Base-by-base conservation (phyloP, 2,888 invertebrate genomes). In the Margaritifera margaritifera region DNA sequence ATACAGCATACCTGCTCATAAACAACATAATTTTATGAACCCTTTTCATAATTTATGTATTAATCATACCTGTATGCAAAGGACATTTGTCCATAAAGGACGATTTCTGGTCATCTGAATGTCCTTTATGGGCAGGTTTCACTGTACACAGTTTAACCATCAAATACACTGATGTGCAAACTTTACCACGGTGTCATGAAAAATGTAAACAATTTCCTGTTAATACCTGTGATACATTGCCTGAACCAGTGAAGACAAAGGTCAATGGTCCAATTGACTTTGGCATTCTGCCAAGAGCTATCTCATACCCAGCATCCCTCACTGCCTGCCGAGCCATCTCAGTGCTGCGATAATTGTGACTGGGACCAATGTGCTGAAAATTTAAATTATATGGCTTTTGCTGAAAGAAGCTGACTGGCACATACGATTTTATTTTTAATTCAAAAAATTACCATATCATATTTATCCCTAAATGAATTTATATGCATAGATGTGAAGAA, bases 291-390 rank as follows among this genome's bases (percentile, higher is more conserved):
- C 93, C 95, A 64, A 99, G 91, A 0, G 99, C 94, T 62, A 99
- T 97, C 91, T 99, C 99, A 90, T 99, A 99, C 0, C 99, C 99
- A n/a, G 98, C 97, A 89, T 99, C 99, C 24, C 99, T 92, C 57
- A 99, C 95, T 0, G 98, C 97, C 90, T 99, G 99, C 42, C 96
- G 93, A 0, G 99, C 99, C 96, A 98, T 98, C 83, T 96, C 97
- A 0, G 97, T 97, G 89, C 96, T 98, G 53, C 99, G 93, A 90
- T 99, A 99, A 90, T 99, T 99, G 88, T 99, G 99, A 0, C 99
- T 97, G 6, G 98, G 97, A 0, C 98, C 99, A 77, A 99, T 96
- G 87, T 99, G 98, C 94, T 95, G 86, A 6, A 89, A 85, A 53
- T 22, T n/a, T 42, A 25, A 20, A 25, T n/a, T 50, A 59, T n/a